A percentile compares a stretch with the other conserved stretches of the same genome.
Evolutionary conservation across 2,888 invertebrate genomes (phyloP).

Genomic region (Lomographa bimaculata): DNA sequence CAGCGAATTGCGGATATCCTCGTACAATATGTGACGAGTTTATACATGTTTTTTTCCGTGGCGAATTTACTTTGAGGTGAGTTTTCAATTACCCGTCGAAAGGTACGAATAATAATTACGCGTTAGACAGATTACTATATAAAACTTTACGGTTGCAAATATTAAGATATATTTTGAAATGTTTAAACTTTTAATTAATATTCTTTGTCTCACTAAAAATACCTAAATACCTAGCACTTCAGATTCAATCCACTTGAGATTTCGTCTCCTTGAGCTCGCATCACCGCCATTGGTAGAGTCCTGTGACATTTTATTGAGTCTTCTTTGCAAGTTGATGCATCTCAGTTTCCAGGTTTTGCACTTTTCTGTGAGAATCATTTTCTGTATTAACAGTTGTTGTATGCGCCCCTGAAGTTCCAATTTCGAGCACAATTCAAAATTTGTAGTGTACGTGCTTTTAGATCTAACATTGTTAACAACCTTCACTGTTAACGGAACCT

Average conservation of each 20-base stretch:
- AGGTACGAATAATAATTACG: too few relatives aligned
- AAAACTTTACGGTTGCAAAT: too few relatives aligned
- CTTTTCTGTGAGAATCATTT: constrained; percentile 23
- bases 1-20: too few relatives aligned
- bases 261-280: neutral
- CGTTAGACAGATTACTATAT: neutral
- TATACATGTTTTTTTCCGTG: too few relatives aligned
- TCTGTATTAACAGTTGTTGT: constrained; percentile 30
- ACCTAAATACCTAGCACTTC: constrained; percentile 20
- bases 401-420: constrained; percentile 27
- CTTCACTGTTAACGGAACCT: neutral
- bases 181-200: too few relatives aligned
- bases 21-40: too few relatives aligned
- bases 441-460: constrained; percentile 10
- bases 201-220: too few relatives aligned
- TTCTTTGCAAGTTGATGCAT: constrained; percentile 21
- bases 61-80: too few relatives aligned
- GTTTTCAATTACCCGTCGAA: too few relatives aligned
- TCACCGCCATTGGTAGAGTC: neutral
- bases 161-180: too few relatives aligned
- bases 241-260: constrained; percentile 17
- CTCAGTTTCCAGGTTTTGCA: constrained; percentile 25
- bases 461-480: constrained; percentile 17
- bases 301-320: constrained; percentile 13
- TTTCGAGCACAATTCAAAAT: constrained; percentile 16